A percentile compares a stretch with the other conserved stretches of the same genome.
phyloP scores from a whole-genome alignment of 2,888 invertebrate genomes.

The Subacronicta megacephala region DNA sequence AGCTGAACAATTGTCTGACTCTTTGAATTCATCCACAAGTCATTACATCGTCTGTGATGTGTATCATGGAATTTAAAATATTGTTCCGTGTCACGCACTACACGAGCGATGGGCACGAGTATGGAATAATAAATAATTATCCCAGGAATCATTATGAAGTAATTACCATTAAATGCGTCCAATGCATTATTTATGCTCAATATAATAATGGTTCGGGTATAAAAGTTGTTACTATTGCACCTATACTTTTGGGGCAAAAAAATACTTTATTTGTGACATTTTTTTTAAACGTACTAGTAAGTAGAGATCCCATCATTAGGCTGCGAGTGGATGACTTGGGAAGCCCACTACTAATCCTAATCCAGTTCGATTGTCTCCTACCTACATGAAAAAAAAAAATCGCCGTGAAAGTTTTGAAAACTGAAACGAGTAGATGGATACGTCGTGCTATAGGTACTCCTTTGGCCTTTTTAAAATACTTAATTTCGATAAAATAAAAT shows the following conservation, averaged over 20 bases:
- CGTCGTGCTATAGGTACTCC: too few relatives aligned
- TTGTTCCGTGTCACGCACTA: constrained; percentile 71
- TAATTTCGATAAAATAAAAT: too few relatives aligned
- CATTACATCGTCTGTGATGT: constrained; percentile 45
- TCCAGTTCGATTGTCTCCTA: too few relatives aligned
- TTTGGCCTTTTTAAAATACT: too few relatives aligned
- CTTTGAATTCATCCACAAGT: constrained; percentile 40
- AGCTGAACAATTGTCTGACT: constrained; percentile 23
- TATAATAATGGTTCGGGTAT: constrained; percentile 20
- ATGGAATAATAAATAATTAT: constrained; percentile 76
- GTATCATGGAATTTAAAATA: constrained; percentile 66
- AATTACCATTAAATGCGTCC: constrained; percentile 77
- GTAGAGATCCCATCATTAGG: too few relatives aligned
- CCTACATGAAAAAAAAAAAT: too few relatives aligned
- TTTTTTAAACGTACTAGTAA: too few relatives aligned
- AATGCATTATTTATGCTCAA: constrained; percentile 73
- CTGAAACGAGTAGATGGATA: too few relatives aligned
- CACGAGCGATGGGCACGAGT: constrained; percentile 62
- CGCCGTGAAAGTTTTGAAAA: too few relatives aligned
- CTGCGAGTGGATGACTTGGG: too few relatives aligned
- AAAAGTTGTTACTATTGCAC: constrained; percentile 18
- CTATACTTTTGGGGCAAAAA: constrained; percentile 2
- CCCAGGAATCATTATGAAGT: constrained; percentile 78
- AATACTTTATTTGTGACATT: too few relatives aligned
- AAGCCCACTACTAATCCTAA: too few relatives aligned